These are phyloP conservation scores for Limnephilus lunatus DNA, from an alignment of 2,888 invertebrate species.

Conservation along the genomic window DNA sequence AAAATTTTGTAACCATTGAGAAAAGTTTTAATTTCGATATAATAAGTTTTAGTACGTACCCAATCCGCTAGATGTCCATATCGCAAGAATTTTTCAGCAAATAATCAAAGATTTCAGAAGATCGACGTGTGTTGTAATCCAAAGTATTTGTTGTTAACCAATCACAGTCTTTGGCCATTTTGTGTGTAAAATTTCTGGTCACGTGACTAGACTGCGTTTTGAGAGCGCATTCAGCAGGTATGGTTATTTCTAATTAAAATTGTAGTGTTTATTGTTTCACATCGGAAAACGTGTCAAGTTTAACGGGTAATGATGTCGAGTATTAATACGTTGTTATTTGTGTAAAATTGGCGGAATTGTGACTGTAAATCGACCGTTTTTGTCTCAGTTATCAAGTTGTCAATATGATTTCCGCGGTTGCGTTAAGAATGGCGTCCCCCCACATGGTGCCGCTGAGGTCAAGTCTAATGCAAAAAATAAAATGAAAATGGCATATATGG, in stretches of 20 bases:
- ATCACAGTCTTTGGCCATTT: slow-evolving; percentile 60
- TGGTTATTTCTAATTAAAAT: slow-evolving; percentile 71
- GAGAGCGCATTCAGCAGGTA: slow-evolving; percentile 84
- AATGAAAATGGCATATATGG: slow-evolving; percentile 54
- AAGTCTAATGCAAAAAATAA: slow-evolving; percentile 71
- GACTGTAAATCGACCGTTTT: slow-evolving; percentile 54
- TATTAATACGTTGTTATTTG: slow-evolving; percentile 46
- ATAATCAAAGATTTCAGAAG: background rate
- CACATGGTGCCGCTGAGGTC: slow-evolving; percentile 80
- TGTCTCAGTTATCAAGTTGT: slow-evolving; percentile 71
- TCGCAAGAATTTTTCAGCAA: background rate
- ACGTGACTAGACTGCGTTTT: slow-evolving; percentile 84
- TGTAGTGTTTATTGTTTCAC: slow-evolving; percentile 60
- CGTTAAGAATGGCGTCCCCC: slow-evolving; percentile 86
- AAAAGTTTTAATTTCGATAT: background rate
- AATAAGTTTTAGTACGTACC: background rate
- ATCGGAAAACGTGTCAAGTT: slow-evolving; percentile 51
- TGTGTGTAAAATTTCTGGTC: slow-evolving; percentile 71
- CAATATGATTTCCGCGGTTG: slow-evolving; percentile 82
- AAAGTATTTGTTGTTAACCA: slow-evolving; percentile 41
- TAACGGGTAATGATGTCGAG: slow-evolving; percentile 56
- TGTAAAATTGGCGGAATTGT: slow-evolving; percentile 43
- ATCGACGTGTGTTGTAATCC: background rate
- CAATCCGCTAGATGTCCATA: background rate
- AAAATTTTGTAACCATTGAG: background rate